Evolutionary conservation across 2,797 vertebrate genomes (phyloP).

Genomic region (Tadarida brasiliensis): DNA sequence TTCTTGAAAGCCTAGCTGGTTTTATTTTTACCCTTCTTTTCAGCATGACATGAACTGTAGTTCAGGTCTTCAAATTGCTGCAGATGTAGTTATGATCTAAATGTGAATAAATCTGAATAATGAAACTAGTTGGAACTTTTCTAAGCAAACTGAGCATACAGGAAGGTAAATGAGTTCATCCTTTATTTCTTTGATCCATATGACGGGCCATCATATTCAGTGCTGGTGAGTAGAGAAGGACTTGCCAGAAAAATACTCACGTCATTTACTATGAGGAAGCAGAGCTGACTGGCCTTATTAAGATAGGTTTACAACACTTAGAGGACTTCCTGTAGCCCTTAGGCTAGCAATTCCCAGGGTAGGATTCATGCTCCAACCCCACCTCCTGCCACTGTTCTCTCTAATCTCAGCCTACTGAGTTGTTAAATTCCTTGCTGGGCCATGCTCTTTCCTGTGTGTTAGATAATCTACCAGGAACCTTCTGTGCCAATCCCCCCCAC

Average conservation of each 20-base stretch:
- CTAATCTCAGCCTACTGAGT: neutral
- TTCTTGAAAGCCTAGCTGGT: constrained; percentile 29
- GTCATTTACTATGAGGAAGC: neutral
- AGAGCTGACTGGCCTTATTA: neutral
- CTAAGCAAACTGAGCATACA: neutral
- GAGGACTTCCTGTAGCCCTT: neutral
- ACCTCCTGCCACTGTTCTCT: neutral
- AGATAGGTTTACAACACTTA: neutral
- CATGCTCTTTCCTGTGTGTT: neutral
- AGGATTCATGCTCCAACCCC: neutral
- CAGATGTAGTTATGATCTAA: neutral
- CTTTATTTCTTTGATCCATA: neutral
- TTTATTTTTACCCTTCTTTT: constrained; percentile 41
- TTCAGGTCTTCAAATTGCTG: neutral
- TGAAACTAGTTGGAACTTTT: neutral
- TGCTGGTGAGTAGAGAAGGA: neutral
- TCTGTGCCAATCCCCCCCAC: no score
- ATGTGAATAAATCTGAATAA: constrained; percentile 51
- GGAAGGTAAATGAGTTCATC: neutral
- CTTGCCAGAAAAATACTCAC: neutral
- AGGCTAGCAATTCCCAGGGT: neutral
- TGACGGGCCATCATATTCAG: neutral
- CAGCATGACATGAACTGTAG: neutral
- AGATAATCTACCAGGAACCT: neutral
- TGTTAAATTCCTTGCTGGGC: neutral